These are phyloP conservation scores for Acipenser oxyrinchus DNA, from an alignment of 2,797 vertebrate species.

Conservation along the genomic window DNA sequence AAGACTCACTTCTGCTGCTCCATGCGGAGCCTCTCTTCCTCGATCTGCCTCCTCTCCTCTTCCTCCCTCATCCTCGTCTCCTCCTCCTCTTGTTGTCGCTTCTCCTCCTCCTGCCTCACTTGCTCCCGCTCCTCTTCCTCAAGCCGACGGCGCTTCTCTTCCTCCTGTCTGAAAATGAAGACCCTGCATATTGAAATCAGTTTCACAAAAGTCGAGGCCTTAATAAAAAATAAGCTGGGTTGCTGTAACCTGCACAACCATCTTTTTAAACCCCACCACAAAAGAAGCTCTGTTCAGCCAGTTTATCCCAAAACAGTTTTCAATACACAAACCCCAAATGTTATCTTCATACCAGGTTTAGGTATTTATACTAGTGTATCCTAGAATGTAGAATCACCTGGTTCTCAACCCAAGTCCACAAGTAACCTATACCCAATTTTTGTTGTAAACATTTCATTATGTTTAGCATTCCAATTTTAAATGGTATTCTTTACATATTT, in stretches of 20 bases:
- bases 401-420: not conserved
- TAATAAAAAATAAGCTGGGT: not conserved
- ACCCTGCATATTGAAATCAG: not conserved
- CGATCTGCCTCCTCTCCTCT: slow-evolving; percentile 76
- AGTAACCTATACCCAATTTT: not conserved
- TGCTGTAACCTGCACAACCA: too few species aligned
- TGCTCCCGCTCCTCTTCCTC: slow-evolving; percentile 83
- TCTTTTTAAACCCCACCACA: not conserved
- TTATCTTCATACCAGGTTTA: not conserved
- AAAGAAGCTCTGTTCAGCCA: not conserved
- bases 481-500: too few species aligned
- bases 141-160: slow-evolving; percentile 75
- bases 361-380: too few species aligned
- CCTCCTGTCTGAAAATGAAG: slow-evolving; percentile 63
- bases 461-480: too few species aligned
- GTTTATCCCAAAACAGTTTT: not conserved
- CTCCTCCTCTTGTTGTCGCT: slow-evolving; percentile 73
- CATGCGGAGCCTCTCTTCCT: slow-evolving; percentile 84
- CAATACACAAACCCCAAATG: not conserved
- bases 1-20: slow-evolving; percentile 90
- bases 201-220: not conserved
- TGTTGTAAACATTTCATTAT: too few species aligned
- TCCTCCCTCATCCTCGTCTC: slow-evolving; percentile 81
- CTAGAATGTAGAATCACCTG: not conserved
- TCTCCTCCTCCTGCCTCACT: slow-evolving; percentile 78